Conservation (phyloP, 37 sponge, comb jelly and placozoan species). For the Hexactinellida sp. region DNA sequence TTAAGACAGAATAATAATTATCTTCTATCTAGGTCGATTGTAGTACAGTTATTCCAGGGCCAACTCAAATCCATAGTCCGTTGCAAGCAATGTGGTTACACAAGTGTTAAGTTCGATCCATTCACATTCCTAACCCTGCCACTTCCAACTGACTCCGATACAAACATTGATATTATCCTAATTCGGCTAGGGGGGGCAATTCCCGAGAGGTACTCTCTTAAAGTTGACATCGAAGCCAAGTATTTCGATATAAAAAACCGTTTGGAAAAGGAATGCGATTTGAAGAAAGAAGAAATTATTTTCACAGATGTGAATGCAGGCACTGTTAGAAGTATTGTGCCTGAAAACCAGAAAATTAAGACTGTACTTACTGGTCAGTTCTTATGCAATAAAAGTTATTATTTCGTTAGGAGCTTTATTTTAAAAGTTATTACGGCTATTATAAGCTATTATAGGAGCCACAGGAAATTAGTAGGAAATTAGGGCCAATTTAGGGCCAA, state of each 20-base stretch:
- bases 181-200: slow-evolving; percentile 59
- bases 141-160: slow-evolving; percentile 73
- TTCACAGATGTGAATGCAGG: slow-evolving; percentile 7
- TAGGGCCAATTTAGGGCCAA: too few species aligned
- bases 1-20: too few species aligned
- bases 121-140: slow-evolving; percentile 98
- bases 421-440: too few species aligned
- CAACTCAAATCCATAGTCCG: slow-evolving; percentile 73
- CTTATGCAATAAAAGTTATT: not conserved
- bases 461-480: too few species aligned
- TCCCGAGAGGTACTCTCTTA: slow-evolving; percentile 53
- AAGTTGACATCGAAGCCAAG: slow-evolving; percentile 48
- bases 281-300: not conserved
- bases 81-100: slow-evolving; percentile 56
- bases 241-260: slow-evolving; percentile 35
- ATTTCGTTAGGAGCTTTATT: not conserved
- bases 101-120: slow-evolving; percentile 87
- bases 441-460: too few species aligned
- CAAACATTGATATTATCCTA: slow-evolving; percentile 49
- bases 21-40: slow-evolving; percentile 2
- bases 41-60: slow-evolving; percentile 72
- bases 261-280: not conserved
- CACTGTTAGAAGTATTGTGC: not conserved
- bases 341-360: not conserved
- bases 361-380: not conserved